Evolutionary conservation across 2,888 invertebrate genomes (phyloP).

Genomic region (Nineta flava): DNA sequence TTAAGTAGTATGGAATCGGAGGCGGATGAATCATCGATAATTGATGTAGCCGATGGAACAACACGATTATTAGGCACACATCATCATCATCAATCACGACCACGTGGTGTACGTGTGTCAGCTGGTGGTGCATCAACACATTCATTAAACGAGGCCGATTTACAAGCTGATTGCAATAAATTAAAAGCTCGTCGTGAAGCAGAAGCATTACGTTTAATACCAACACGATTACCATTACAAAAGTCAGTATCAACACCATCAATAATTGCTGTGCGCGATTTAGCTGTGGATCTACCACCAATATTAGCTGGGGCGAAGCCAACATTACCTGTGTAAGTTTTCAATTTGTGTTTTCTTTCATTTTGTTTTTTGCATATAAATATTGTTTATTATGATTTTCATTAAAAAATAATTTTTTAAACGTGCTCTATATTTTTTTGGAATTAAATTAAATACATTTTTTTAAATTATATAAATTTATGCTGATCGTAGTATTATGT

Average conservation of each 20-base stretch:
- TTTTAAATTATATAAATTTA: too few species aligned
- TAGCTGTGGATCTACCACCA: conserved; percentile 35
- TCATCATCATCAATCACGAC: conserved; percentile 30
- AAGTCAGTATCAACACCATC: conserved; percentile 85
- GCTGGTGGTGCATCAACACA: conserved; percentile 50
- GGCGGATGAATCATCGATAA: conserved; percentile 47
- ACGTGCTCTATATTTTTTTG: too few species aligned
- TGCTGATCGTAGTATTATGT: too few species aligned
- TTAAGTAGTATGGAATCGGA: conserved; percentile 75
- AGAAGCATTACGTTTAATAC: conserved; percentile 33
- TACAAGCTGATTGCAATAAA: conserved; percentile 63
- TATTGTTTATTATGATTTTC: too few species aligned
- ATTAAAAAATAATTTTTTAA: too few species aligned
- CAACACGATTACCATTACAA: conserved; percentile 62
- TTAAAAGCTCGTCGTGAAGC: conserved; percentile 43
- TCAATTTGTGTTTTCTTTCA: conserved; percentile 8
- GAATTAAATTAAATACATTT: too few species aligned
- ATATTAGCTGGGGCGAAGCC: conserved; percentile 30
- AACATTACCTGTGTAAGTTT: conserved; percentile 40
- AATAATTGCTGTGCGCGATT: conserved; percentile 55
- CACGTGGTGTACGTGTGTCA: conserved; percentile 31
- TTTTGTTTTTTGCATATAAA: conserved; percentile 8
- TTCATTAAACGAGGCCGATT: conserved; percentile 75
- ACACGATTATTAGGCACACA: conserved; percentile 34
- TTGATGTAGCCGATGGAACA: conserved; percentile 34